A percentile compares a stretch with the other conserved stretches of the same genome.
These are phyloP conservation scores for Nothura maculosa DNA, from an alignment of 2,797 vertebrate genomes.

Conservation along the genomic window DNA sequence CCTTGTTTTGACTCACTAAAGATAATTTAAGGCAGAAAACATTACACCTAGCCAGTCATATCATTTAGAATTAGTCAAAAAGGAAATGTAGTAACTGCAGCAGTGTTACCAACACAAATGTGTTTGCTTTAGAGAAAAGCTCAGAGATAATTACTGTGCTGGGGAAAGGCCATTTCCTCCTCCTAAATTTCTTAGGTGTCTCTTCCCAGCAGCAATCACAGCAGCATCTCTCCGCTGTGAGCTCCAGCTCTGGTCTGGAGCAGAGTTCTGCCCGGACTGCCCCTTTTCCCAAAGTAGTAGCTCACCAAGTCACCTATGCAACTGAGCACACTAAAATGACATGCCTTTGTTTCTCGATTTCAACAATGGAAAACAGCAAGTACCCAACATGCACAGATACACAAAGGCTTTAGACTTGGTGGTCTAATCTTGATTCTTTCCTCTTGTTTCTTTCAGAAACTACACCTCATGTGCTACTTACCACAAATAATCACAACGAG, in stretches of 20 bases:
- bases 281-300: neutral
- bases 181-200: neutral
- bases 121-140: neutral
- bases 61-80: neutral
- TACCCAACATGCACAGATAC: neutral
- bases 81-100: neutral
- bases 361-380: neutral
- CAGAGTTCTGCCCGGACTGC: neutral
- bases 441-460: neutral
- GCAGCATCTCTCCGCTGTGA: neutral
- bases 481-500: neutral
- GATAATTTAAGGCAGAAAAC: slow-evolving; percentile 4
- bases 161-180: neutral
- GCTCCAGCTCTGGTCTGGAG: neutral
- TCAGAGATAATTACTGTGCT: neutral
- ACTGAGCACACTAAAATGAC: neutral
- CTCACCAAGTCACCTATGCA: neutral
- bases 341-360: neutral
- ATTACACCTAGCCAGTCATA: neutral
- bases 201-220: neutral
- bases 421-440: neutral
- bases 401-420: neutral
- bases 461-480: neutral
- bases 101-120: neutral
- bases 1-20: slow-evolving; percentile 37